Conservation (phyloP, 1,140 invertebrate species). For the Zaprionus kolodkinae region DNA sequence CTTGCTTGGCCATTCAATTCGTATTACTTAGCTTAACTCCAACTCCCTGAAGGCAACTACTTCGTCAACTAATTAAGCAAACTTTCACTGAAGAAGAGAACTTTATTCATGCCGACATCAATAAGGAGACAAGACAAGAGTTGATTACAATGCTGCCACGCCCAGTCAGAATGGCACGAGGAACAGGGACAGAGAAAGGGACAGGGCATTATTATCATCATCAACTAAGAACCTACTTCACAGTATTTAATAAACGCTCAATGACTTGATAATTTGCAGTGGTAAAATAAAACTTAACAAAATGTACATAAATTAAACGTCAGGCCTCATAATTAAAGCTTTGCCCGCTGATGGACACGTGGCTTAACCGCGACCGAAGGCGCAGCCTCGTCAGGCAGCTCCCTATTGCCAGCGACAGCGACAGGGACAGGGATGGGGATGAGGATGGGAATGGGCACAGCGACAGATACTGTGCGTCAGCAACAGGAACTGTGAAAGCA, state of each 20-base stretch:
- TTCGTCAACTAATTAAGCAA: conserved; percentile 4
- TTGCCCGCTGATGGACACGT: conserved; percentile 66
- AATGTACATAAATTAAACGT: conserved; percentile 80
- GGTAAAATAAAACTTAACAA: conserved; percentile 75
- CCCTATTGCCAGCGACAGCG: neutral
- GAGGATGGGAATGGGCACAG: neutral
- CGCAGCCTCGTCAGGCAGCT: conserved; percentile 2
- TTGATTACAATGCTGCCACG: conserved; percentile 5
- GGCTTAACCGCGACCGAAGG: conserved; percentile 53
- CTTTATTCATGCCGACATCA: neutral
- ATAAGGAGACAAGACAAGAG: neutral
- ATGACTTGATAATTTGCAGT: conserved; percentile 80
- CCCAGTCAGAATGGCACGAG: neutral
- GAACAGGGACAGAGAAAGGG: neutral
- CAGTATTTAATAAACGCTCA: conserved; percentile 74
- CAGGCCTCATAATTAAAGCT: conserved; percentile 77
- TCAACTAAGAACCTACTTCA: conserved; percentile 32
- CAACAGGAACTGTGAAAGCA: neutral
- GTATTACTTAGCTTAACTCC: neutral
- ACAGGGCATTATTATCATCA: conserved; percentile 21
- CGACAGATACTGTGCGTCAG: conserved; percentile 4
- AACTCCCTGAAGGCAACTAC: neutral
- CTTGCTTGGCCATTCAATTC: neutral
- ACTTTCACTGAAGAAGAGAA: neutral
- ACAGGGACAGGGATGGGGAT: neutral